Evolutionary conservation across 2,797 vertebrate genomes (phyloP).

Genomic region (Serranus cabrilla): DNA sequence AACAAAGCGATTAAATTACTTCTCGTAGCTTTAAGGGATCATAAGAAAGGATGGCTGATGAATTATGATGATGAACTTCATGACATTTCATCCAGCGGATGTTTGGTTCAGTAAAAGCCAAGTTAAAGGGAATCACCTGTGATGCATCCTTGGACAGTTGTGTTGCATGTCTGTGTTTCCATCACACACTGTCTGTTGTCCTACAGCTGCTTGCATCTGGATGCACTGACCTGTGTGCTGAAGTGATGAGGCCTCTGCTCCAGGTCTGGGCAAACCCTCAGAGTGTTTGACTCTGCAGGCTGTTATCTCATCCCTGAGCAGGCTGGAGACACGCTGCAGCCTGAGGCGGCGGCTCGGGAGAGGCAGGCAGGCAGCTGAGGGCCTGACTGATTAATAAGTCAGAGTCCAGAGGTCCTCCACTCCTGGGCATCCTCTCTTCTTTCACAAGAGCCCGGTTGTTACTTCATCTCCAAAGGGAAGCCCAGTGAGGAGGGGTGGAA

Average conservation of each 20-base stretch:
- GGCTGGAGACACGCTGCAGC: constrained; percentile 59
- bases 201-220: constrained; percentile 58
- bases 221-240: constrained; percentile 62
- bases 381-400: constrained; percentile 81
- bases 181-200: constrained; percentile 44
- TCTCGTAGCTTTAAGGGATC: no score
- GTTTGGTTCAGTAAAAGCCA: background rate
- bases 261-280: constrained; percentile 56
- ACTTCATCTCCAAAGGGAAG: constrained; percentile 68
- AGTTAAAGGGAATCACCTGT: background rate
- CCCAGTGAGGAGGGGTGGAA: constrained; percentile 33
- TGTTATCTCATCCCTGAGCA: constrained; percentile 57
- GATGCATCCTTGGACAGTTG: constrained; percentile 28
- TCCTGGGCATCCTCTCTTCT: constrained; percentile 82
- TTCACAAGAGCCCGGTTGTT: constrained; percentile 83
- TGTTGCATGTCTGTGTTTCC: constrained; percentile 23
- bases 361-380: constrained; percentile 57
- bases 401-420: constrained; percentile 82
- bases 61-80: no score
- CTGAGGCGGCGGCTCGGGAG: constrained; percentile 59
- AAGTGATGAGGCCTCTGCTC: constrained; percentile 56
- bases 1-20: no score
- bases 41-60: no score
- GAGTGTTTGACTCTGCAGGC: constrained; percentile 65
- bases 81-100: background rate